Evolutionary conservation across 1,140 invertebrate species (phyloP), one percentile per base, ranked within the genome.

Genomic region (Piezodorus guildinii): DNA sequence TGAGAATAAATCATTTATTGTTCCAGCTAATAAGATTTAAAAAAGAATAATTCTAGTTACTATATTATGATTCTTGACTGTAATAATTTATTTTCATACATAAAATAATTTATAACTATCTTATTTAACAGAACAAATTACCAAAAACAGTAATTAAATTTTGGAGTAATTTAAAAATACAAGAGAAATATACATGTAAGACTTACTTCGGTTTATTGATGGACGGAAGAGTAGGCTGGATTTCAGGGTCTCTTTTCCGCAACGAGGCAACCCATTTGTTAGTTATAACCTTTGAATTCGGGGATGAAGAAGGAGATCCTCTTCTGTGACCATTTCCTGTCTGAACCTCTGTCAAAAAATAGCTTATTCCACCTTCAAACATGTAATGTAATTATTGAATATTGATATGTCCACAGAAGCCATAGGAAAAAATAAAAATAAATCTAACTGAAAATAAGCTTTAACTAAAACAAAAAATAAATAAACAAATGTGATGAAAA

Each of bases 141-240:
- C 27, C 8, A 8, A 30, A 3, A 30, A n/a, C n/a, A n/a, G n/a
- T n/a, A 30, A 30, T 39, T 39, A 39, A 39, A 39, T 6, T 10
- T 39, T 39, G 34, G 34, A 5, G 1, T 39, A 12, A 4, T 6
- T 39, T 39, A 10, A 39, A 39, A 39, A 39, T 4, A 39, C 34
- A 39, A 1, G 12, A 39, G 34, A 30, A 30, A 39, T 10, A 39
- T 39, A n/a, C n/a, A 10, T 39, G 12, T 39, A 39, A 39, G 34
- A 10, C 21, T 56, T 10, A 76, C 66, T 75, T 70, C 9, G 62
- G 68, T 1, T 74, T 65, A 39, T 76, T 71, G 59, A 84, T 83
- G 8, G 82, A 80, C 16, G 83, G 83, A 59, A 85, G 70, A 9
- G 80, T 79, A 1, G 83, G 81, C 69, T 84, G 83, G 6, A 85